Conservation (phyloP, 2,797 vertebrate species). For the Chanos chanos region DNA sequence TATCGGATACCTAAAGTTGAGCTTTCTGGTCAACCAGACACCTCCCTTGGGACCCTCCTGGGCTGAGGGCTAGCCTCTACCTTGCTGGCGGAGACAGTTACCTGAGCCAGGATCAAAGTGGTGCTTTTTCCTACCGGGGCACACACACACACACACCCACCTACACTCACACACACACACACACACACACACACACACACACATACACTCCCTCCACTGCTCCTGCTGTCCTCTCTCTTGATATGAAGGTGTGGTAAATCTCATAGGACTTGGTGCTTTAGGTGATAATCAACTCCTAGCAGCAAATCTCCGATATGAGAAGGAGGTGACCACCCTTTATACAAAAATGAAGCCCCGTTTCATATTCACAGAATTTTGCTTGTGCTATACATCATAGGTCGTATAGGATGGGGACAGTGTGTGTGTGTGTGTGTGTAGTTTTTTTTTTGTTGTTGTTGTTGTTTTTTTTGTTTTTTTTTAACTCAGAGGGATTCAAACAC, state of each 20-base stretch:
- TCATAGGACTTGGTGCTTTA: slow-evolving; percentile 21
- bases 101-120: slow-evolving; percentile 96
- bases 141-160: slow-evolving; percentile 32
- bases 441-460: too few relatives aligned
- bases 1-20: slow-evolving; percentile 80
- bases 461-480: too few relatives aligned
- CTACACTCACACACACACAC: slow-evolving; percentile 28
- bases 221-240: slow-evolving; percentile 18
- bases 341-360: background rate
- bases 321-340: background rate
- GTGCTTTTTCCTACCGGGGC: slow-evolving; percentile 63
- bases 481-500: too few relatives aligned
- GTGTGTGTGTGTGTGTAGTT: too few relatives aligned
- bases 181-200: slow-evolving; percentile 22
- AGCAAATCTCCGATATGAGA: slow-evolving; percentile 14
- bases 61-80: slow-evolving; percentile 73
- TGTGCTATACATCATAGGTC: background rate
- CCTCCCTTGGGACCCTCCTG: slow-evolving; percentile 80
- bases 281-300: slow-evolving; percentile 13
- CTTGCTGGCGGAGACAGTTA: slow-evolving; percentile 80
- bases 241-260: slow-evolving; percentile 37
- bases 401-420: too few relatives aligned
- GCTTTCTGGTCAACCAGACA: slow-evolving; percentile 87
- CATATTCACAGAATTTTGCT: background rate
- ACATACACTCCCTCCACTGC: background rate